Base-by-base conservation (phyloP, 2,797 vertebrate species). In the Myiotriccus ornatus region DNA sequence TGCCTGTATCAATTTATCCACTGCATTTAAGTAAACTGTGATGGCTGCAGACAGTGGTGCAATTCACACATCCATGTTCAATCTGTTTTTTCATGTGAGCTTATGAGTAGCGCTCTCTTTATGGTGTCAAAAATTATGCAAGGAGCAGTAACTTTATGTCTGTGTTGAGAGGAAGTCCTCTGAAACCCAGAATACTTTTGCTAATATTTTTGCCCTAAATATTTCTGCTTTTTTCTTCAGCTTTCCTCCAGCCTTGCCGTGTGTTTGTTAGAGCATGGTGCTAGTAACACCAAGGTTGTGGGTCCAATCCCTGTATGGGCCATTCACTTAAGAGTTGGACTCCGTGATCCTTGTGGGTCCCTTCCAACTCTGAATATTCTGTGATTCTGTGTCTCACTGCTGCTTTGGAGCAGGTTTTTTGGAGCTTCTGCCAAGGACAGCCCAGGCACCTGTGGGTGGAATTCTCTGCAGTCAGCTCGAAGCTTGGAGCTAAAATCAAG, bases 381-480 rank as follows among this genome's bases (percentile, higher is more conserved):
- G 41, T 44, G 62, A 24, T 18, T 46, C 12, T 65, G 22, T 12
- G 55, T 32, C 56, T 55, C 55, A 1, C 21, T 14, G 57, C 27
- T 35, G 62, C 16, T 84, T 34, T 14, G 53, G 60, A 64, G 52
- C 1, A 8, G 43, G 0, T 41, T 22, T 47, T 44, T n/a, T 2
- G 41, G 79, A 35, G 64, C 15, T 1, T 6, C 55, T 65, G 65
- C 49, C 77, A 56, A 65, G n/a, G 9, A 4, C 52, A 56, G 46
- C 37, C 25, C n/a, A 0, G 67, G 55, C 28, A 56, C 50, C 32
- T 19, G 50, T 0, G 23, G 6, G 0, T 39, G 56, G 55, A 4
- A 1, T 10, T 28, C 6, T 3, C 59, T 2, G 49, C 35, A 39
- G 44, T 0, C 37, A 9, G 1, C 15, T 3, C 0, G 16, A 41